Evolutionary conservation across 2,113 vertebrate genomes (phyloP), one percentile per base, ranked within the genome.

Genomic region (Carettochelys insculpta): DNA sequence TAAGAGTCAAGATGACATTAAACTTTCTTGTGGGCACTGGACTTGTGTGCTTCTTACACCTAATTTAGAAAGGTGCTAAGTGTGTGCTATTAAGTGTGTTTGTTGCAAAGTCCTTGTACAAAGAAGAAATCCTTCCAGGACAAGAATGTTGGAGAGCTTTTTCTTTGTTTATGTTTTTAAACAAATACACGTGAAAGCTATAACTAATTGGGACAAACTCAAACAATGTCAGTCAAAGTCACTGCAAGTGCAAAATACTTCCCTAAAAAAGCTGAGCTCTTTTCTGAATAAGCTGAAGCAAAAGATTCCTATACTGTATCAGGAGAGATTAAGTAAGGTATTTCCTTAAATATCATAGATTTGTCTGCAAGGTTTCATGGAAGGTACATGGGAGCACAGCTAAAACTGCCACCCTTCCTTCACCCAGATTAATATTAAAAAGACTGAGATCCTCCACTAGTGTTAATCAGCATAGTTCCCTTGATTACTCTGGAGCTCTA

Each of bases 1-100:
- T 17, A 94, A 76, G 68, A 43, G 65, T 47, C 24, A 77, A 87
- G 25, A 85, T 87, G 91, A 96, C 94, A 34, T 83, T 88, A 50
- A 47, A 9, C 29, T 86, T 31, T 58, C 31, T 52, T 82, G 68
- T 73, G 77, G n/a, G 20, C 25, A 61, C 5, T 47, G 38, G 34
- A 8, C 6, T 13, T 71, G 6, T 10, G 20, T 31, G 22, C 22
- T 85, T 43, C 12, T 93, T 89, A 51, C 79, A 43, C 38, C 68
- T 83, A 93, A 79, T 54, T 88, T 89, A 90, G 1, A 1, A 92
- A 84, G 34, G 48, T 82, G 3, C 27, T 82, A 76, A 88, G 78
- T 56, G 25, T 50, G 29, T 27, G 31, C 48, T 78, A 31, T 34
- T 58, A 78, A n/a, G n/a, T 11, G 45, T 0, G 0, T 61, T 83